Conservation (phyloP, 2,888 invertebrate species). For the Clepsis dumicolana region DNA sequence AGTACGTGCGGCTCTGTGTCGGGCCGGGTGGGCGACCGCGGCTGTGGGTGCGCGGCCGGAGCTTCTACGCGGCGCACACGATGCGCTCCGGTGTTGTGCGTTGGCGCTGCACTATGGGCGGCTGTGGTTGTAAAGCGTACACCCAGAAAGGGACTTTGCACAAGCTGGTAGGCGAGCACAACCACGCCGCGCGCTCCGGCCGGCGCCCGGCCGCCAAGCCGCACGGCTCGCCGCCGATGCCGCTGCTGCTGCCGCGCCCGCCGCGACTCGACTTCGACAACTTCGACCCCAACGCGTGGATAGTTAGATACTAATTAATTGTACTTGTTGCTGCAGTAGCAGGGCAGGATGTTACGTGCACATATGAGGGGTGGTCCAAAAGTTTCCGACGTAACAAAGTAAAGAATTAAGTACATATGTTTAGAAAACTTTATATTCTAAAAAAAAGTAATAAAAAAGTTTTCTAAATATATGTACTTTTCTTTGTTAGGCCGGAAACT, state of each 20-base stretch:
- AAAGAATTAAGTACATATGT: no score
- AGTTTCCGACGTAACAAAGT: no score
- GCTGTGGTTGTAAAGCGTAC: conserved; percentile 82
- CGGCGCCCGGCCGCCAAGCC: conserved; percentile 60
- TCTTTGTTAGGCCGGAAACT: no score
- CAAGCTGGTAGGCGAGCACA: conserved; percentile 81
- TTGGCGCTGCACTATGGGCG: conserved; percentile 83
- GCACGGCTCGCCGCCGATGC: conserved; percentile 61
- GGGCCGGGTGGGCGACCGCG: conserved; percentile 81
- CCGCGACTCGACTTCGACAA: conserved; percentile 73
- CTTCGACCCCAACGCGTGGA: conserved; percentile 79
- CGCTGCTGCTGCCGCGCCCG: conserved; percentile 69
- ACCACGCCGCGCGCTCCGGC: conserved; percentile 75
- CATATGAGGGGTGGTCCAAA: no score
- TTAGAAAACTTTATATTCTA: no score
- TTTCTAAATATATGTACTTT: no score
- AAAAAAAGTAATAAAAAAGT: no score
- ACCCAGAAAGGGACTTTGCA: conserved; percentile 79
- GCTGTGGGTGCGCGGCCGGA: conserved; percentile 80
- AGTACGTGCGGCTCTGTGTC: conserved; percentile 75
- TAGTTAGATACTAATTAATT: conserved; percentile 67
- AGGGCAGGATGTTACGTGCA: no score
- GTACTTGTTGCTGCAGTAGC: background rate
- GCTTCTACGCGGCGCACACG: conserved; percentile 82
- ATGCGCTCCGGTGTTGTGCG: conserved; percentile 82